Percentiles rank a stretch among this genome's conserved stretches.
These are phyloP conservation scores for Ryuthela nishihirai DNA, from an alignment of 2,888 invertebrate species.

Conservation along the genomic window DNA sequence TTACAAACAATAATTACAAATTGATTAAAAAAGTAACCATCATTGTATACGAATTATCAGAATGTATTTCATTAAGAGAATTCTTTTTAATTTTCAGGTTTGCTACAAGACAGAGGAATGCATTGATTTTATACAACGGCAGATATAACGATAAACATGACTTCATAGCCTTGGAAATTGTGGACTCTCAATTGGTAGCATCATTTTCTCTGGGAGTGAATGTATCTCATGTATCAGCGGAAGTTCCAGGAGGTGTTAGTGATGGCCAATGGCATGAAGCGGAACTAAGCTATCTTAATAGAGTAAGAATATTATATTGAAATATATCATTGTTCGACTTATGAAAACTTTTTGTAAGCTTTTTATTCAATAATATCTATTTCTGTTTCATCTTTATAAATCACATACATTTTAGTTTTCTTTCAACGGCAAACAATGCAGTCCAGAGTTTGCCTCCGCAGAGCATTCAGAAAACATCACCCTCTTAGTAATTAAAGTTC, in stretches of 20 bases:
- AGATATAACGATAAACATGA: constrained; percentile 93
- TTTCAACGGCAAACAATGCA: too few species aligned
- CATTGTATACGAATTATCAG: background rate
- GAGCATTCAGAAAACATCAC: too few species aligned
- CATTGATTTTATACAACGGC: constrained; percentile 87
- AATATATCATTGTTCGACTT: too few species aligned
- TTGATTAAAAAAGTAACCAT: background rate
- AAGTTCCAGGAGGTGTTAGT: constrained; percentile 64
- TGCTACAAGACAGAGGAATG: constrained; percentile 78
- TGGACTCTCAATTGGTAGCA: constrained; percentile 68
- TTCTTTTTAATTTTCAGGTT: constrained; percentile 60
- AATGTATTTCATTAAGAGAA: background rate
- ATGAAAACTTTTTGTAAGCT: too few species aligned
- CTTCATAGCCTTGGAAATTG: constrained; percentile 82
- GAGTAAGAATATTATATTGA: constrained; percentile 57
- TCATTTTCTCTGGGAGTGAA: constrained; percentile 82
- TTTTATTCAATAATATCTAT: too few species aligned
- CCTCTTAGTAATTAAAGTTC: too few species aligned
- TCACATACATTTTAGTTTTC: too few species aligned
- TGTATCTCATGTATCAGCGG: constrained; percentile 59
- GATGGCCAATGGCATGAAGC: constrained; percentile 90
- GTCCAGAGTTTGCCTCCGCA: too few species aligned
- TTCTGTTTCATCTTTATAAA: too few species aligned
- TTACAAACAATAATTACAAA: background rate
- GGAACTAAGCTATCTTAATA: constrained; percentile 76